Conservation (phyloP, 2,797 vertebrate species). For the Phalloptychus januarius region DNA sequence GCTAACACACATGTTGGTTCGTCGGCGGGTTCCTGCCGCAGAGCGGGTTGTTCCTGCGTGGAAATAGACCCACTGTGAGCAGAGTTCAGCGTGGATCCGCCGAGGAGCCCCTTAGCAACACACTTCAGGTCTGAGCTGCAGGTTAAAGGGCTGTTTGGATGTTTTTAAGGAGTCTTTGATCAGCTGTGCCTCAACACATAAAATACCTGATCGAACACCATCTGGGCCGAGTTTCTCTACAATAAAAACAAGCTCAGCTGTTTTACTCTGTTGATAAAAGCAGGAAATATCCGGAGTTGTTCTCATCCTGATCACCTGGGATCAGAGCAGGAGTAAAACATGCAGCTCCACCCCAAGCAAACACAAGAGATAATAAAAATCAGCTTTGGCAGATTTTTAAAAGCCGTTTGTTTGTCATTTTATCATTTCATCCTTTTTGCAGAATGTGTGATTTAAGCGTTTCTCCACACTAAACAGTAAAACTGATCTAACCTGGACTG, state of each 20-base stretch:
- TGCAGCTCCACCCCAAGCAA: not conserved
- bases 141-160: not conserved
- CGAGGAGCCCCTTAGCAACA: not conserved
- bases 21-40: conserved; percentile 11
- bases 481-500: not conserved
- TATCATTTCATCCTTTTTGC: too few relatives aligned
- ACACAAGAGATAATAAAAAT: not conserved
- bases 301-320: not conserved
- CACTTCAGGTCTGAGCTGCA: not conserved
- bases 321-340: not conserved
- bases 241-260: not conserved
- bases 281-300: not conserved
- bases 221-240: not conserved
- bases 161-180: not conserved
- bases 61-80: not conserved
- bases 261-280: not conserved
- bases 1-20: conserved; percentile 50
- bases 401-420: not conserved
- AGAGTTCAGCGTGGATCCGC: conserved; percentile 4
- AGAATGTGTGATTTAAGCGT: not conserved
- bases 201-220: not conserved
- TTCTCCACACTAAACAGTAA: not conserved
- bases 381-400: not conserved
- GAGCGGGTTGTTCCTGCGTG: not conserved
- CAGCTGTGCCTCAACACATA: not conserved